Evolutionary conservation across 2,888 invertebrate genomes (phyloP), one percentile per base, ranked within the genome.

Genomic region (Phalera bucephala): DNA sequence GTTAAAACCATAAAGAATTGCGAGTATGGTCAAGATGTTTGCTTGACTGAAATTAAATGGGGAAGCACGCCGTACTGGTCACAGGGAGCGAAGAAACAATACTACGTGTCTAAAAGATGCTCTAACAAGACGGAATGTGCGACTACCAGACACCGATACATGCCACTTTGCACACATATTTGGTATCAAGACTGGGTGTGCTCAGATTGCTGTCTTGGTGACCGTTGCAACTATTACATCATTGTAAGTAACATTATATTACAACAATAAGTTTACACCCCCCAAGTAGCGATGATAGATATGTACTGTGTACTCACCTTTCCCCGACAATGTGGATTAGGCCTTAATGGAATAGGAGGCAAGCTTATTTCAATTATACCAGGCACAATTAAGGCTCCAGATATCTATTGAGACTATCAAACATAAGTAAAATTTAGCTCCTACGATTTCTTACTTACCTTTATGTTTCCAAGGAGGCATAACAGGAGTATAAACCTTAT

Each of bases 131-230:
- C 93, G 0, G 92, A 93, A 49, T 99, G 99, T 74, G 94, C 95
- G 13, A 89, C 90, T 41, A 93, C 92, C 33, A 91, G 95, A 41
- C 92, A 91, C 36, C 90, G 91, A 22, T 93, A 93, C 61, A 96
- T 95, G 94, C 92, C 92, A 4, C 91, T 93, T 40, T 98, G 97
- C 66, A 95, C 96, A 1, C 94, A 96, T 64, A 96, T 97, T 59
- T 96, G 96, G 97, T 99, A 98, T 69, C 95, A 97, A 70, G 98
- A 99, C 82, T 99, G 98, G 99, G 94, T 94, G 50, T 99, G 98
- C 82, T 95, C 96, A 0, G 97, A 98, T 75, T 99, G 98, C 80
- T 99, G 99, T 72, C 95, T 95, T 68, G 98, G 98, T 31, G 98
- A 99, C 79, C 92, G 96, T 35, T 99, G 98, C 82, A 99, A 99